Evolutionary conservation across 2,888 invertebrate genomes (phyloP).

Genomic region (Elegia similella): DNA sequence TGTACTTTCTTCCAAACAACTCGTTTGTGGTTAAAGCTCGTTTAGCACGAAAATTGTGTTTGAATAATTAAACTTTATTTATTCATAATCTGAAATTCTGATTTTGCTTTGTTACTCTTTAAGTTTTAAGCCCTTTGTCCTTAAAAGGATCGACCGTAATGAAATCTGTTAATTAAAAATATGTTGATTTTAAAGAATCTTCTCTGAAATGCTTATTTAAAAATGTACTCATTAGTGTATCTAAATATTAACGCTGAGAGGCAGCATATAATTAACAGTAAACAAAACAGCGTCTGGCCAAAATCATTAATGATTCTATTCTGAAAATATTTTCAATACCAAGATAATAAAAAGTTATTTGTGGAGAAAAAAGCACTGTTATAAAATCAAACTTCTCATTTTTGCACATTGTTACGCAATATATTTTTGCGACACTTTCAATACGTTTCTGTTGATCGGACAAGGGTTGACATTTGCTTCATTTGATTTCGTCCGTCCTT

Average conservation of each 20-base stretch:
- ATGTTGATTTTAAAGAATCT: background rate
- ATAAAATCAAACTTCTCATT: background rate
- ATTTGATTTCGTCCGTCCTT: slow-evolving; percentile 22
- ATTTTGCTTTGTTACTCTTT: background rate
- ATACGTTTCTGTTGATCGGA: slow-evolving; percentile 28
- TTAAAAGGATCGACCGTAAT: background rate
- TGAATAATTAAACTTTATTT: background rate
- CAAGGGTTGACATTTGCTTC: slow-evolving; percentile 41
- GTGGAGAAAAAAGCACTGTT: background rate
- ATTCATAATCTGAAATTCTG: background rate
- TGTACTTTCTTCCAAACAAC: background rate
- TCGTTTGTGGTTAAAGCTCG: background rate
- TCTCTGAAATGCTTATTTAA: background rate
- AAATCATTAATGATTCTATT: no score
- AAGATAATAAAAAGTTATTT: background rate
- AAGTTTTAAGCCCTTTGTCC: background rate
- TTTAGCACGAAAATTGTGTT: background rate
- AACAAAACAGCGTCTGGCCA: no score
- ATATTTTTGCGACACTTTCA: slow-evolving; percentile 26
- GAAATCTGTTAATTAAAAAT: slow-evolving; percentile 5
- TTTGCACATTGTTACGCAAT: background rate
- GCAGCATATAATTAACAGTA: no score
- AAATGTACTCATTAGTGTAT: background rate
- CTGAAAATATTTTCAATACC: no score
- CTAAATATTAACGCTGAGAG: background rate